These are phyloP conservation scores for Austrofundulus limnaeus DNA, from an alignment of 2,113 vertebrate genomes.

Conservation along the genomic window DNA sequence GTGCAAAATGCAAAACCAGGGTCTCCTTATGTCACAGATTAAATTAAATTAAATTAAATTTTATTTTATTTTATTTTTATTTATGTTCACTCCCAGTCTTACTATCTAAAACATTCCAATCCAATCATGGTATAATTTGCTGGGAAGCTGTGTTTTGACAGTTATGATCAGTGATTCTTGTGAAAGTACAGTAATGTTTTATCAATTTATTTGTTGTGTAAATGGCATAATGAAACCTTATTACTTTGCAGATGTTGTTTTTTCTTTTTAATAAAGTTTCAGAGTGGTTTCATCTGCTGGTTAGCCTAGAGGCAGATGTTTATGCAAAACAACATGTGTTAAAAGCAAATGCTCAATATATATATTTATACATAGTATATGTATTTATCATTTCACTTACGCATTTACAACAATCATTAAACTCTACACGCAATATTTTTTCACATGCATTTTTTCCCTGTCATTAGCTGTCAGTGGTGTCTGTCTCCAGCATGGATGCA, in stretches of 20 bases:
- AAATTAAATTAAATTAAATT: too few relatives aligned
- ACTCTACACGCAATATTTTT: background rate
- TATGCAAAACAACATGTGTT: background rate
- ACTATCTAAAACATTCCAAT: background rate
- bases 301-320: background rate
- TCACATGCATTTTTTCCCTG: constrained; percentile 3
- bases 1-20: too few relatives aligned
- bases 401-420: background rate
- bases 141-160: background rate
- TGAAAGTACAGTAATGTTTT: background rate
- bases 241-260: background rate
- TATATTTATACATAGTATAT: too few relatives aligned
- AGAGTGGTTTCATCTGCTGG: background rate
- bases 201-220: background rate
- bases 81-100: background rate
- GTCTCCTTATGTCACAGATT: background rate
- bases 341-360: background rate
- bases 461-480: constrained; percentile 1
- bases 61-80: background rate
- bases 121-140: background rate
- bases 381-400: too few relatives aligned
- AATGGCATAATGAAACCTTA: background rate
- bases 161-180: background rate
- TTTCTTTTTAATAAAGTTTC: background rate
- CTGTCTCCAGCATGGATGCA: constrained; percentile 30